phyloP scores from a whole-genome alignment of 2,113 vertebrate species.

The Micromys minutus region DNA sequence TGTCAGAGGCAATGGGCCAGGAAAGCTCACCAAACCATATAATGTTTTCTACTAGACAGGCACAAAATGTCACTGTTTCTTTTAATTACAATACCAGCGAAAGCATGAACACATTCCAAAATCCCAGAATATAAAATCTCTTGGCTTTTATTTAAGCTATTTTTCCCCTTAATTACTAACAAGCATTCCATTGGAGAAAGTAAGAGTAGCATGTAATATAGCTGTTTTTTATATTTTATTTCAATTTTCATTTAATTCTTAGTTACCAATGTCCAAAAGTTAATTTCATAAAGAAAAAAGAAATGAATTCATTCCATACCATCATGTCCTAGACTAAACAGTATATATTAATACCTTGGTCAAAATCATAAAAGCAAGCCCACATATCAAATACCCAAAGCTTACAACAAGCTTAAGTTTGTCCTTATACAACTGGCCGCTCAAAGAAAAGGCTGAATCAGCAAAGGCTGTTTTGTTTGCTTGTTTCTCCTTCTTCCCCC shows the following conservation, averaged over 20 bases:
- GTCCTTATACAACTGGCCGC: neutral
- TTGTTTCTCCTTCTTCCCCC: neutral
- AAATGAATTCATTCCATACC: neutral
- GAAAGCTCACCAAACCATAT: neutral
- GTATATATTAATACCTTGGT: neutral
- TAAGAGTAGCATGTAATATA: neutral
- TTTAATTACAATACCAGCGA: neutral
- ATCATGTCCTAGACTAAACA: neutral
- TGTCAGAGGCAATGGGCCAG: neutral
- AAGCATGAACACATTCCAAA: constrained; percentile 34
- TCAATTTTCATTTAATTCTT: constrained; percentile 56
- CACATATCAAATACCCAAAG: neutral
- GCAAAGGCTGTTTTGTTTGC: neutral
- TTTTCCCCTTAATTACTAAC: constrained; percentile 17
- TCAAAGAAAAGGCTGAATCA: neutral
- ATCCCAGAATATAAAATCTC: neutral
- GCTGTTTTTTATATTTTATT: constrained; percentile 18
- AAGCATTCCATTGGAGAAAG: neutral
- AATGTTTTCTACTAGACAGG: neutral
- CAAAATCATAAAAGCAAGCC: constrained; percentile 15
- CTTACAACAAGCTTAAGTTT: neutral
- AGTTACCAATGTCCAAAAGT: neutral
- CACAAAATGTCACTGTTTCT: neutral
- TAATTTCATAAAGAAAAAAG: neutral
- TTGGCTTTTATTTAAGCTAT: constrained; percentile 14